Evolutionary conservation across 2,888 invertebrate genomes (phyloP), one percentile per base, ranked within the genome.

Genomic region (Phortica magna): DNA sequence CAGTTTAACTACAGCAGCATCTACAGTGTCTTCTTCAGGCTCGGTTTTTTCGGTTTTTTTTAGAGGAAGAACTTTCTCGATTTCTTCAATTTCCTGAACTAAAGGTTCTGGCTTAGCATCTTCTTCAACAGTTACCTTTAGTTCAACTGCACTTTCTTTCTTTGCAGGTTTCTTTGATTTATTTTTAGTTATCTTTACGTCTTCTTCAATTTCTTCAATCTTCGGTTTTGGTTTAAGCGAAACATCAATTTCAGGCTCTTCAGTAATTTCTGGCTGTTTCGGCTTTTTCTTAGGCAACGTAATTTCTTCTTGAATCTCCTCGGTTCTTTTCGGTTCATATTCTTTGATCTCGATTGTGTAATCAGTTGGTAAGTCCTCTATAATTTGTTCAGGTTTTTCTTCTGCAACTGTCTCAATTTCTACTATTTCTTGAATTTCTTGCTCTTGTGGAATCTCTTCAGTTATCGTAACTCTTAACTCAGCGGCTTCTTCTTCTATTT

Each of bases 71-170:
- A 82, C 81, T 14, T 65, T 12, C 17, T 39, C 65, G 12, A 39
- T 89, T 59, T 89, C 88, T 73, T 84, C 77, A 55, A 78, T 72
- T 2, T 80, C 84, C 19, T 85, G 83, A 0, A 85, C 59, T 41
- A 83, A 68, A 6, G 87, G 84, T 41, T 87, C 87, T 12, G 85
- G 78, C 42, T 42, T 70, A n/a, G 83, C 76, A 83, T 86, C 88
- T 78, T 92, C 90, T 65, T 82, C 82, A 19, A 89, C 81, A 71
- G 84, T 90, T 39, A 91, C 82, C 3, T 88, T 90, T 3, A 89
- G 77, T 75, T 90, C 81, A 77, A 86, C 84, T 43, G 84, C 87
- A 7, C 84, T 85, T 78, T 84, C 88, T 77, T 90, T 89, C 19
- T 85, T 83, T n/a, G 84, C 79, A 48, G 81, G 80, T 64, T 90